Conservation (phyloP, 2,797 vertebrate species). For the Coracias cyanogaster region DNA sequence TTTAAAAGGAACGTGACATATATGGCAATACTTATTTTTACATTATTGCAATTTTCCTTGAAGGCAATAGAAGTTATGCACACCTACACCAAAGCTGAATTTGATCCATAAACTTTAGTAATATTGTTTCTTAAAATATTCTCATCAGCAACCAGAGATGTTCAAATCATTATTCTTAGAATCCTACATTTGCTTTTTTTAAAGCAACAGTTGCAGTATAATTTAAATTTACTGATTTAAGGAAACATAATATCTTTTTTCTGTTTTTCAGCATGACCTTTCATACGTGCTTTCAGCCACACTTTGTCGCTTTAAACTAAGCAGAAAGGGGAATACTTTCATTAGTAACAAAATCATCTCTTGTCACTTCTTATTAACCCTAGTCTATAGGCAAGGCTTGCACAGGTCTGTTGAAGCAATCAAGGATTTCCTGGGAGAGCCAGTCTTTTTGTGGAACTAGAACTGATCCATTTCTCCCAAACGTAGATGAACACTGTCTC, state of each 20-base stretch:
- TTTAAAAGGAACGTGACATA: constrained; percentile 3
- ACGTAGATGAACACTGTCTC: background rate
- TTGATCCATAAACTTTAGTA: background rate
- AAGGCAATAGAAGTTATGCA: background rate
- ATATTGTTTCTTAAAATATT: background rate
- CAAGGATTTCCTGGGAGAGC: background rate
- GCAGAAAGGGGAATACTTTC: background rate
- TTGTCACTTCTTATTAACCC: background rate
- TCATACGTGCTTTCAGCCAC: background rate
- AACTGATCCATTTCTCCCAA: background rate
- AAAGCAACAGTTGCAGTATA: background rate
- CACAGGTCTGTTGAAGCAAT: background rate
- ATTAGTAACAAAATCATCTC: background rate
- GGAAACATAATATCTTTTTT: background rate
- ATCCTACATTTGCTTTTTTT: background rate
- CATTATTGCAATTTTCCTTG: background rate
- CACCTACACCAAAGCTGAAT: background rate
- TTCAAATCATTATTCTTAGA: background rate
- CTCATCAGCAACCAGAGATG: background rate
- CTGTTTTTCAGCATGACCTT: background rate
- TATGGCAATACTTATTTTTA: background rate
- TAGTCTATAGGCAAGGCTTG: background rate
- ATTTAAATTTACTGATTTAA: background rate
- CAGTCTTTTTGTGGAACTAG: background rate
- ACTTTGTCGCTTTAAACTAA: background rate